These are phyloP conservation scores for Blennius ocellaris DNA, from an alignment of 2,113 vertebrate species.

Conservation along the genomic window DNA sequence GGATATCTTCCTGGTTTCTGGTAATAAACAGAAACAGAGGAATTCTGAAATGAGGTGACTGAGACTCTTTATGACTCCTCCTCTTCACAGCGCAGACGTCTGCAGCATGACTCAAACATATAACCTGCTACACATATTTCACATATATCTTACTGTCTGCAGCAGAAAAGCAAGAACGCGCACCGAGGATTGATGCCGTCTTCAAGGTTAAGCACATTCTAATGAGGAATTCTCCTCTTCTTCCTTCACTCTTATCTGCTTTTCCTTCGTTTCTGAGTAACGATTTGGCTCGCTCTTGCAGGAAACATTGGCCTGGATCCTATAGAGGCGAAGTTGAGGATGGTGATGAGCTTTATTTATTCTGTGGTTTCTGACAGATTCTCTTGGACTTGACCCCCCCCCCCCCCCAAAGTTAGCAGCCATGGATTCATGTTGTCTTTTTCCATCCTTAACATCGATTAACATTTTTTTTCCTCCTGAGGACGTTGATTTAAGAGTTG, in stretches of 20 bases:
- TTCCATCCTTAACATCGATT: neutral
- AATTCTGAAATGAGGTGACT: constrained; percentile 64
- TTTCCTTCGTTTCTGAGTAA: neutral
- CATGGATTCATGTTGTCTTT: constrained; percentile 3
- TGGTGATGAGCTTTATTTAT: constrained; percentile 50
- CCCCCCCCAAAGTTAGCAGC: no score
- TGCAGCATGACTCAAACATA: constrained; percentile 24
- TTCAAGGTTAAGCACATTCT: constrained; percentile 43
- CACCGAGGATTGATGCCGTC: constrained; percentile 43
- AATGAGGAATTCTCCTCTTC: constrained; percentile 24
- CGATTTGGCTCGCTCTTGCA: constrained; percentile 13
- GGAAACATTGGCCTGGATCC: constrained; percentile 26
- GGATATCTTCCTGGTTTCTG: constrained; percentile 25
- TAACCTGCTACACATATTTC: neutral
- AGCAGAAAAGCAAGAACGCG: constrained; percentile 27
- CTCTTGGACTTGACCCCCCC: constrained; percentile 35
- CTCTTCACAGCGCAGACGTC: constrained; percentile 32
- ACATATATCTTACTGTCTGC: constrained; percentile 12
- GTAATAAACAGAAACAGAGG: constrained; percentile 57
- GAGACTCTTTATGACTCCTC: constrained; percentile 49
- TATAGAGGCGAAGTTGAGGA: constrained; percentile 6
- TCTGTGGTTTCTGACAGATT: constrained; percentile 43
- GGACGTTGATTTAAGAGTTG: constrained; percentile 11
- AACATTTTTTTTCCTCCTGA: neutral
- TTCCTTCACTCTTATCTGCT: constrained; percentile 5